These are phyloP conservation scores for Pelobates fuscus DNA, from an alignment of 2,113 vertebrate species.

Conservation along the genomic window DNA sequence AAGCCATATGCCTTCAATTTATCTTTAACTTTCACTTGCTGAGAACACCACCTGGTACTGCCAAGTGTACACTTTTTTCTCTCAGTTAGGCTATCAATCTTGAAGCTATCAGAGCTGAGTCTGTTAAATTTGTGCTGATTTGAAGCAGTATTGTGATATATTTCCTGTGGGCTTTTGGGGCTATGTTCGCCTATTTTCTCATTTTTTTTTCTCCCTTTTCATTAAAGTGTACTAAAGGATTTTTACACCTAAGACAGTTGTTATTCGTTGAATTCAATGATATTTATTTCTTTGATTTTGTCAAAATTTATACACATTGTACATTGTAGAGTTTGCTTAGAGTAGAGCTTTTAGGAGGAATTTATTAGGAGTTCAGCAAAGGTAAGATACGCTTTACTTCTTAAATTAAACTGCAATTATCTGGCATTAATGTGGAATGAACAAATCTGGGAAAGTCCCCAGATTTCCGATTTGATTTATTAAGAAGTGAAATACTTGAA, in stretches of 20 bases:
- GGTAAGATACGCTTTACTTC: neutral
- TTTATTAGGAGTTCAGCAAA: neutral
- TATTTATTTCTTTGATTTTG: conserved; percentile 16
- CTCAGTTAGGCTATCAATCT: conserved; percentile 32
- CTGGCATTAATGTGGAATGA: neutral
- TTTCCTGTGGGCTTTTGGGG: conserved; percentile 29
- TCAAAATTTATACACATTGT: neutral
- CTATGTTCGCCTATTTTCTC: conserved; percentile 15
- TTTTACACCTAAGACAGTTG: conserved; percentile 12
- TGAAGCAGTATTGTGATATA: conserved; percentile 34
- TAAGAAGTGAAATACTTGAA: too few relatives aligned
- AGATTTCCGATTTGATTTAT: too few relatives aligned
- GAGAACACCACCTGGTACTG: conserved; percentile 39
- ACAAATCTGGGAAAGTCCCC: neutral
- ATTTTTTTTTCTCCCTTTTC: conserved; percentile 20
- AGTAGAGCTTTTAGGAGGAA: too few relatives aligned
- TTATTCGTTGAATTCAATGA: conserved; percentile 32
- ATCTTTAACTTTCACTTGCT: conserved; percentile 34
- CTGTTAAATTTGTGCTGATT: conserved; percentile 46
- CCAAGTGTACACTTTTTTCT: conserved; percentile 49
- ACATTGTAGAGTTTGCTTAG: neutral
- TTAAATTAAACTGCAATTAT: neutral
- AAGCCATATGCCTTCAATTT: conserved; percentile 46
- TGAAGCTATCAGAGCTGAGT: conserved; percentile 28
- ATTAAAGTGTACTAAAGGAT: conserved; percentile 40